phyloP scores from a whole-genome alignment of 2,888 invertebrate genomes.

The Diachrysia chrysitis region DNA sequence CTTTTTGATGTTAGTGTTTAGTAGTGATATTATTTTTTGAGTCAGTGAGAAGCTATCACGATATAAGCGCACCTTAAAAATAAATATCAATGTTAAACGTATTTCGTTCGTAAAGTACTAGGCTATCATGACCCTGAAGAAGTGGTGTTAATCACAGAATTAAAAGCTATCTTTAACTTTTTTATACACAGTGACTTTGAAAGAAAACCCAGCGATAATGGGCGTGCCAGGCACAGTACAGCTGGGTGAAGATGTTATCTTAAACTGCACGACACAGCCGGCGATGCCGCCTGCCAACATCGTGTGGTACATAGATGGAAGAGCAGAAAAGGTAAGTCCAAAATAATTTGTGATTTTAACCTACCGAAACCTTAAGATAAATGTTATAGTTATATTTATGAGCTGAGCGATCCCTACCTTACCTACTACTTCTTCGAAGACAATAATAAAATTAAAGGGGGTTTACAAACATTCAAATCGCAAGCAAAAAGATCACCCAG shows the following conservation, averaged over 20 bases:
- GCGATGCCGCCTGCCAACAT: constrained; percentile 84
- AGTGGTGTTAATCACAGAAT: neutral
- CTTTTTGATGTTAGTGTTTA: neutral
- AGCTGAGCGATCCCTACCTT: too few relatives aligned
- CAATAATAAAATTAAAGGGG: too few relatives aligned
- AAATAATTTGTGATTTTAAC: neutral
- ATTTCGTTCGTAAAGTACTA: neutral
- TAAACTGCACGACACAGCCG: constrained; percentile 81
- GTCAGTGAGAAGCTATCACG: too few relatives aligned
- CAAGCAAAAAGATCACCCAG: too few relatives aligned
- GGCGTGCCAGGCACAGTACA: constrained; percentile 78
- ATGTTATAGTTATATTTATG: too few relatives aligned
- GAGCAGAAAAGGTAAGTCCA: constrained; percentile 75
- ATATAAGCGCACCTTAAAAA: too few relatives aligned
- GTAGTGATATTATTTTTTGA: too few relatives aligned
- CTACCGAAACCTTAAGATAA: too few relatives aligned
- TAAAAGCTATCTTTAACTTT: neutral
- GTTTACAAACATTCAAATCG: too few relatives aligned
- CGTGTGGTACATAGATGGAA: constrained; percentile 82
- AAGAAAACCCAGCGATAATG: constrained; percentile 78
- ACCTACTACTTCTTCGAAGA: too few relatives aligned
- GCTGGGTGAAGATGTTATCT: constrained; percentile 78
- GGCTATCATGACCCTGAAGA: neutral
- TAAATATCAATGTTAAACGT: too few relatives aligned
- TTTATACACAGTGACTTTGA: constrained; percentile 71